phyloP scores from a whole-genome alignment of 1,140 invertebrate genomes.

The Apis laboriosa region DNA sequence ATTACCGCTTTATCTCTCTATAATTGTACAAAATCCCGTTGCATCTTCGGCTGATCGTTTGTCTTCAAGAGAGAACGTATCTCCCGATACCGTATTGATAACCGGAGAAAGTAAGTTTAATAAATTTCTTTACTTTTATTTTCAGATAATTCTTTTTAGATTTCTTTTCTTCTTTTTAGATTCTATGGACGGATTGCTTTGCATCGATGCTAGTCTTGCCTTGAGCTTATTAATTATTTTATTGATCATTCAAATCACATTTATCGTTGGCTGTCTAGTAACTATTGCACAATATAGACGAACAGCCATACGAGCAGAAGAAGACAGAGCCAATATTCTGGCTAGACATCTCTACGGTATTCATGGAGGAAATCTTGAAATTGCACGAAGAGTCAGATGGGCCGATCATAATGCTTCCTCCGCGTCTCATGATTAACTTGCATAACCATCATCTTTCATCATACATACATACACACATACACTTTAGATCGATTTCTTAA shows the following conservation, averaged over 20 bases:
- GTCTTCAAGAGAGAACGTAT: slow-evolving; percentile 57
- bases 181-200: slow-evolving; percentile 68
- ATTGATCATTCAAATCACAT: slow-evolving; percentile 75
- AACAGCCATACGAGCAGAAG: slow-evolving; percentile 72
- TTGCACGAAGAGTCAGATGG: slow-evolving; percentile 77
- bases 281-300: slow-evolving; percentile 69
- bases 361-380: slow-evolving; percentile 76
- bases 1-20: slow-evolving; percentile 74
- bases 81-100: slow-evolving; percentile 71
- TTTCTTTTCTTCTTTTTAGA: slow-evolving; percentile 48
- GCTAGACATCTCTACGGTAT: slow-evolving; percentile 75
- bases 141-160: neutral
- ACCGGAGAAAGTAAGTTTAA: slow-evolving; percentile 62
- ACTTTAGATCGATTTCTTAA: neutral
- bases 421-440: slow-evolving; percentile 10
- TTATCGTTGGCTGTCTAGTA: slow-evolving; percentile 74
- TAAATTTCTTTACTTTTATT: neutral
- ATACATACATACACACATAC: neutral
- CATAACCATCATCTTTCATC: neutral
- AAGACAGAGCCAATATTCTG: slow-evolving; percentile 75
- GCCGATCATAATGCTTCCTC: slow-evolving; percentile 72
- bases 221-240: slow-evolving; percentile 72
- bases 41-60: slow-evolving; percentile 67
- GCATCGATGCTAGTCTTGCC: slow-evolving; percentile 70
- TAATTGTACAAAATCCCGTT: slow-evolving; percentile 74